Evolutionary conservation across 2,888 invertebrate genomes (phyloP), one percentile per base, ranked within the genome.

Genomic region (Odontothrips loti): DNA sequence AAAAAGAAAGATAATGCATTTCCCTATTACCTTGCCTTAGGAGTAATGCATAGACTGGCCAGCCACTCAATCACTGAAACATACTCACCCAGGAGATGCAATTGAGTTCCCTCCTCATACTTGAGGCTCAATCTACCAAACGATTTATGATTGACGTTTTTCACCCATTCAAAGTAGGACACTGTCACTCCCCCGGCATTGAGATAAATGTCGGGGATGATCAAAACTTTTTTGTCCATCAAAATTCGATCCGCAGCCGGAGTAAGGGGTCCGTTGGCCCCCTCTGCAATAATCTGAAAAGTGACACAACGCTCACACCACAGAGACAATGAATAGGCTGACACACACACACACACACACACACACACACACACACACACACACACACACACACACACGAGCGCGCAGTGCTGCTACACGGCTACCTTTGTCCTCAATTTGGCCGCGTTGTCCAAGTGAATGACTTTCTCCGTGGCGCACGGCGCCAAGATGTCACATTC

Each of bases 111-210:
- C 85, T 92, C 90, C 89, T 96, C 95, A 87, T 96, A 96, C 88
- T 96, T 96, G 88, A 96, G 95, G 84, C 91, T 91, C 82, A 96
- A 90, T 85, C 95, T 92, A 80, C 96, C 96, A 86, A 93, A 96
- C 85, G 95, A 95, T 82, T 96, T 96, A 87, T 96, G 96, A 87
- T 95, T 96, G 82, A 96, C 89, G 88, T 96, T 95, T 88, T 96
- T 96, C 84, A 96, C 89, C 93, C 93, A 96, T 88, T 96, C 96
- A 87, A 96, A 96, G 90, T 95, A 96, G 81, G 96, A 96, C 80
- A 96, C 96, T 23, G 96, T 96, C 81, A 96, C 96, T 88, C 96
- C 96, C 86, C 96, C 96, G 81, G 93, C 93, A 86, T 93, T 93
- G 82, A 91, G 89, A 84, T 91, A 91, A 86, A 94, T 88, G 88